phyloP scores from a whole-genome alignment of 2,888 invertebrate genomes.

The Trypoxylon attenuatum region DNA sequence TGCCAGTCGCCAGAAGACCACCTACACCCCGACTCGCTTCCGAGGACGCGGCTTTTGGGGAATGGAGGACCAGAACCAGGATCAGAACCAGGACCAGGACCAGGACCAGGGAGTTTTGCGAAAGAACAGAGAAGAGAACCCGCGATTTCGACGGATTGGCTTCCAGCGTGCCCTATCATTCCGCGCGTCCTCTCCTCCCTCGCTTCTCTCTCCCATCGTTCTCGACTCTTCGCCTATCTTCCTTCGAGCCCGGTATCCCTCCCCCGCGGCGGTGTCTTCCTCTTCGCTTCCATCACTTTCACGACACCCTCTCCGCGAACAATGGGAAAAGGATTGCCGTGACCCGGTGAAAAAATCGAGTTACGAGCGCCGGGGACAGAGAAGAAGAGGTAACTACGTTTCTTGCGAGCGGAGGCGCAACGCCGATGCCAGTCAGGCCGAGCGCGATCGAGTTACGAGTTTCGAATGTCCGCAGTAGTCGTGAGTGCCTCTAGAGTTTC shows the following conservation, averaged over 20 bases:
- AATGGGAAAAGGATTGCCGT: constrained; percentile 21
- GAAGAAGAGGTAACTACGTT: constrained; percentile 32
- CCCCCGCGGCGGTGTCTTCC: no score
- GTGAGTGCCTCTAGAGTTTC: constrained; percentile 52
- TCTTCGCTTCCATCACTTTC: constrained; percentile 1
- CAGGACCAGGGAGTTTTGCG: constrained; percentile 7
- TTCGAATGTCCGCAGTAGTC: constrained; percentile 55
- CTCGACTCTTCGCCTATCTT: background rate
- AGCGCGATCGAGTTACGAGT: constrained; percentile 57
- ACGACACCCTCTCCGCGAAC: constrained; percentile 1
- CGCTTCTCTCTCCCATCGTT: background rate
- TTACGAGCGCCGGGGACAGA: constrained; percentile 14
- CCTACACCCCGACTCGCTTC: constrained; percentile 55
- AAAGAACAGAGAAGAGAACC: constrained; percentile 13
- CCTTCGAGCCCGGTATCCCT: background rate
- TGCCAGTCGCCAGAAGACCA: constrained; percentile 61
- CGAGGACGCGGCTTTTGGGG: constrained; percentile 44
- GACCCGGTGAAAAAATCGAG: constrained; percentile 17
- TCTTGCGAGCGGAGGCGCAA: constrained; percentile 35
- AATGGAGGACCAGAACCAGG: constrained; percentile 10
- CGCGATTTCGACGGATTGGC: constrained; percentile 25
- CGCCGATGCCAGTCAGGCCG: constrained; percentile 30
- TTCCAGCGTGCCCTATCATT: constrained; percentile 39
- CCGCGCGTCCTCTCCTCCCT: background rate
- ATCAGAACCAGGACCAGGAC: constrained; percentile 8